A percentile compares a stretch with the other conserved stretches of the same genome.
Evolutionary conservation across 2,888 invertebrate species (phyloP).

Genomic region (Volucella inflata): DNA sequence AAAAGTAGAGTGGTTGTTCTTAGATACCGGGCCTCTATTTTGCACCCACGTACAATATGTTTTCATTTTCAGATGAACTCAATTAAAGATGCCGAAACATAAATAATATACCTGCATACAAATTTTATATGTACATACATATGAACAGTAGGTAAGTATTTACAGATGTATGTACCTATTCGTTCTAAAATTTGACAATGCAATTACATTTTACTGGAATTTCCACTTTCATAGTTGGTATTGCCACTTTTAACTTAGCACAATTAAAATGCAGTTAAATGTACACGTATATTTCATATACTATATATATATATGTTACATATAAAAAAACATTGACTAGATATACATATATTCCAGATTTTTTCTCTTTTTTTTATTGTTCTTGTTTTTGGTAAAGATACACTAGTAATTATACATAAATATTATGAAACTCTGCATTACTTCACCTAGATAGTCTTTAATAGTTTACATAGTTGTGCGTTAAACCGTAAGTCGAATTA

Average conservation of each 20-base stretch:
- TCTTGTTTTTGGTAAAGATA: not conserved
- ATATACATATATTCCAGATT: not conserved
- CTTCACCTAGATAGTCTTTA: slow-evolving; percentile 18
- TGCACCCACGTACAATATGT: slow-evolving; percentile 31
- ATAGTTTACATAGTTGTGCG: slow-evolving; percentile 39
- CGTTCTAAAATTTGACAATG: slow-evolving; percentile 2
- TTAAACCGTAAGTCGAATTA: slow-evolving; percentile 59
- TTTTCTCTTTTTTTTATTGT: not conserved
- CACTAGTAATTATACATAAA: not conserved
- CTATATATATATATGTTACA: not conserved
- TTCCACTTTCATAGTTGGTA: not conserved
- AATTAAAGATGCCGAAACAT: slow-evolving; percentile 6
- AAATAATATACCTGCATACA: no score
- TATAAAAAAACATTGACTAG: not conserved
- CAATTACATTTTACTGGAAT: slow-evolving; percentile 1
- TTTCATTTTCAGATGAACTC: slow-evolving; percentile 7
- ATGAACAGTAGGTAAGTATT: no score
- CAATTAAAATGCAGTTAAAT: not conserved
- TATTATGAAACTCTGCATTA: slow-evolving; percentile 42
- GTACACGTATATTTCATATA: no score
- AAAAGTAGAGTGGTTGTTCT: slow-evolving; percentile 1
- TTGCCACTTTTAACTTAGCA: slow-evolving; percentile 5
- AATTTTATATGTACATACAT: no score
- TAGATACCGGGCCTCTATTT: slow-evolving; percentile 5
- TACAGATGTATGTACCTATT: not conserved